Evolutionary conservation across 2,797 vertebrate species (phyloP), one percentile per base, ranked within the genome.

Genomic region (Dicrostonyx torquatus): DNA sequence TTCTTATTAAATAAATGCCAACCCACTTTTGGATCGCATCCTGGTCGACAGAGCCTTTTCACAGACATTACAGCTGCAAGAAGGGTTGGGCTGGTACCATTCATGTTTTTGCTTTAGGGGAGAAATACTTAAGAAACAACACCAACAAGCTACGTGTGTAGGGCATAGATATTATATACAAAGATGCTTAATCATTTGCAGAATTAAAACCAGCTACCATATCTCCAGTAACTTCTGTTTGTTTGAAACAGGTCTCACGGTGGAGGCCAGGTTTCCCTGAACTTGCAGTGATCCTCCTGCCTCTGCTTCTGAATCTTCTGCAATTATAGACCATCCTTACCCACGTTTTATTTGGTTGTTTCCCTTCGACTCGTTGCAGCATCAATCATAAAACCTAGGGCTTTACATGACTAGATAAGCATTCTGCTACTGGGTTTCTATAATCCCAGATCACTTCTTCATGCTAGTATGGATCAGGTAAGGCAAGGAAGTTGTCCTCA

Each of bases 1-100:
- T 79, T 96, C 84, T 91, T 76, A 94, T 64, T 89, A 96, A 93
- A 90, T 60, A 96, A 92, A 96, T 88, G 73, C 72, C 17, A 22
- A 17, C 5, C 48, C 50, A 26, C 34, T 62, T 77, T n/a, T 24
- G 66, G 68, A 48, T 24, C 2, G 22, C 10, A 31, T 58, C 70
- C 79, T 34, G 40, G 84, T 50, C 6, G 34, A 53, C 40, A 20
- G 64, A 76, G 60, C 10, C 14, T 89, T 70, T 75, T 83, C 79
- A 53, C 83, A 73, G 55, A n/a, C 40, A 18, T 68, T 14, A 70
- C 34, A 6, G 1, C 34, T 60, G 20, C 0, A 0, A 17, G 12
- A 1, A 7, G 11, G 9, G 34, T 37, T 37, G 31, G 55, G 76
- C 66, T 24, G 0, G 77, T 7, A 15, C 53, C 31, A 11, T 2